A percentile compares a stretch with the other conserved stretches of the same genome.
Conservation (phyloP, 2,797 vertebrate species). For the Microctenopoma lineatum region DNA sequence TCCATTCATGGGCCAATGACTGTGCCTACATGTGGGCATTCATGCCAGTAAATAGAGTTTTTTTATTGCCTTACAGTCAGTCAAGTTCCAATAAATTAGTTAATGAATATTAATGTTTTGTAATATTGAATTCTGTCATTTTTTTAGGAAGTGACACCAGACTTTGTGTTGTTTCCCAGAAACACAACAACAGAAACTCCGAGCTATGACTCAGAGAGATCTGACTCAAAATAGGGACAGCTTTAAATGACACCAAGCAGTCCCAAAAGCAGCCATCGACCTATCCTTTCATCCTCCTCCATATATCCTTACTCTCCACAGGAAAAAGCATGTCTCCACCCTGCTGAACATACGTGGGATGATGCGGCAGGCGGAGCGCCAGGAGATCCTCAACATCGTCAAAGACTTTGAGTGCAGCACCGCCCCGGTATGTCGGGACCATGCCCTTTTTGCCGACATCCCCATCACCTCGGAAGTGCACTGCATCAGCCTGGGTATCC, state of each 20-base stretch:
- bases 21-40: constrained; percentile 21
- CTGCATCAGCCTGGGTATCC: constrained; percentile 83
- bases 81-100: not conserved
- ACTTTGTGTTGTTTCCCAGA: constrained; percentile 26
- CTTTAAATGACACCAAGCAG: constrained; percentile 36
- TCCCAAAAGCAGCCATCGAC: constrained; percentile 33
- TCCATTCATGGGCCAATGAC: constrained; percentile 27
- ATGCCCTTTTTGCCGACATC: constrained; percentile 88
- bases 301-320: constrained; percentile 64
- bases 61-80: not conserved
- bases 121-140: not conserved
- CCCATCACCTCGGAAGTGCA: constrained; percentile 84
- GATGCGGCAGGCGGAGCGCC: constrained; percentile 83
- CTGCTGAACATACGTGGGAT: constrained; percentile 91
- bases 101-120: not conserved
- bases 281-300: constrained; percentile 25
- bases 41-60: not conserved
- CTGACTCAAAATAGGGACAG: constrained; percentile 15
- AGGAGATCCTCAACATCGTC: constrained; percentile 90
- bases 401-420: constrained; percentile 84
- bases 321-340: constrained; percentile 89
- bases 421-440: constrained; percentile 70
- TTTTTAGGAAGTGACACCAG: not conserved
- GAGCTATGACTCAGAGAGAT: constrained; percentile 38
- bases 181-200: constrained; percentile 2